Percentiles rank a stretch among this genome's conserved stretches.
phyloP scores from a whole-genome alignment of 2,888 invertebrate species.

The Biston betularia region DNA sequence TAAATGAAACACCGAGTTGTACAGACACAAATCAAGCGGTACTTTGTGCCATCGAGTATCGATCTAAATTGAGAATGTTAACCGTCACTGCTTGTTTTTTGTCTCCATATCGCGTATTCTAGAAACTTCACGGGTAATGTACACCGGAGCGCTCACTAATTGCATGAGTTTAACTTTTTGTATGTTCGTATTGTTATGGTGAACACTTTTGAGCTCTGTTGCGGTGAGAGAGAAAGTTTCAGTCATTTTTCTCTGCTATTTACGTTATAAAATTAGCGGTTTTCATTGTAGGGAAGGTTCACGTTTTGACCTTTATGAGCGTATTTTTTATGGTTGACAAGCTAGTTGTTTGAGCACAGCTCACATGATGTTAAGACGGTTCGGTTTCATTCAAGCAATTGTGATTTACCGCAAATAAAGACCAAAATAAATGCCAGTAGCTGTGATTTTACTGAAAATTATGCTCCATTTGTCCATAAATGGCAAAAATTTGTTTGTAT shows the following conservation, averaged over 20 bases:
- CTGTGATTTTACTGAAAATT: no score
- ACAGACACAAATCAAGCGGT: conserved; percentile 79
- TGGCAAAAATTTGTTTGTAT: no score
- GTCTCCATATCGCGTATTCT: conserved; percentile 51
- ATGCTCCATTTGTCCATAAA: no score
- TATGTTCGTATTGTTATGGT: conserved; percentile 58
- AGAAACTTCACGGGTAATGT: conserved; percentile 67
- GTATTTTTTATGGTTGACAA: not conserved
- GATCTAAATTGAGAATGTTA: conserved; percentile 75
- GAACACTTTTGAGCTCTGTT: conserved; percentile 54
- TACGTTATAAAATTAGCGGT: conserved; percentile 38
- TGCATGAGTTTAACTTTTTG: conserved; percentile 65
- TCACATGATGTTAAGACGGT: no score
- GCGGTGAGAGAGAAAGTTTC: conserved; percentile 46
- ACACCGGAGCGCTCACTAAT: conserved; percentile 69
- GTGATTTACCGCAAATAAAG: no score
- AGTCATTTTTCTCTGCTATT: conserved; percentile 41
- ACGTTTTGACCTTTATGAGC: not conserved
- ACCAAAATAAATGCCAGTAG: no score
- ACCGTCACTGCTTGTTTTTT: conserved; percentile 68
- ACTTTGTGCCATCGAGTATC: conserved; percentile 76
- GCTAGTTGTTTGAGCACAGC: not conserved
- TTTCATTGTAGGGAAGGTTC: conserved; percentile 17
- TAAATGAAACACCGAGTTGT: conserved; percentile 68
- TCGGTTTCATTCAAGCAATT: no score